These are phyloP conservation scores for Ochropleura leucogaster DNA, from an alignment of 2,888 invertebrate genomes.

Conservation along the genomic window DNA sequence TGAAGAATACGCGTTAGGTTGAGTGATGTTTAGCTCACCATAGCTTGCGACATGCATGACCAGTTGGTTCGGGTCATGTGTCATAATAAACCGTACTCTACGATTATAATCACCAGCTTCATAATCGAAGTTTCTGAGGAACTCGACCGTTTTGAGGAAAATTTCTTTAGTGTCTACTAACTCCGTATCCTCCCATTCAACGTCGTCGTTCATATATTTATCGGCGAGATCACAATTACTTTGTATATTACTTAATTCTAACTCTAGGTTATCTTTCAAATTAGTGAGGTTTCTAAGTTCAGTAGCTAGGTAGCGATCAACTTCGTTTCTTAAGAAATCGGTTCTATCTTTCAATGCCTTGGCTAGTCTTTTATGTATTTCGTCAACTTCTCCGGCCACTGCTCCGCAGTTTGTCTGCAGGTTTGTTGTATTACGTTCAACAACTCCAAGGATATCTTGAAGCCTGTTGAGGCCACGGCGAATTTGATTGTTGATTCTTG, in stretches of 20 bases:
- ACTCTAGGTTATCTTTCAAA: conserved; percentile 97
- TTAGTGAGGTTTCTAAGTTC: conserved; percentile 96
- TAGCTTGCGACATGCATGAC: conserved; percentile 96
- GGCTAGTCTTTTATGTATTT: conserved; percentile 96
- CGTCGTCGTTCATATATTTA: conserved; percentile 97
- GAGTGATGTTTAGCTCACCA: conserved; percentile 96
- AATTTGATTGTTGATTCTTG: conserved; percentile 96
- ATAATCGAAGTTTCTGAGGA: conserved; percentile 98
- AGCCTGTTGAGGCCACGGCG: conserved; percentile 96
- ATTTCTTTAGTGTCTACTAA: conserved; percentile 98
- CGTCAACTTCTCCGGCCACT: conserved; percentile 98
- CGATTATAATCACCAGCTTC: conserved; percentile 97
- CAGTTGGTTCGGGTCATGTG: conserved; percentile 97
- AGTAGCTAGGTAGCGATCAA: conserved; percentile 97
- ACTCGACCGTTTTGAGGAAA: conserved; percentile 98
- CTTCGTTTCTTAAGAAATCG: conserved; percentile 96
- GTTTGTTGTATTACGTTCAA: conserved; percentile 97
- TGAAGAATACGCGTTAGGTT: conserved; percentile 91
- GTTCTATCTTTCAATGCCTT: conserved; percentile 97
- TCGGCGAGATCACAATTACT: conserved; percentile 99
- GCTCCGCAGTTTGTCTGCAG: conserved; percentile 97
- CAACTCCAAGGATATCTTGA: conserved; percentile 95
- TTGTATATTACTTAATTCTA: conserved; percentile 98
- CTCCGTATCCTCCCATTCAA: conserved; percentile 98
- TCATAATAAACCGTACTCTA: conserved; percentile 96